These are phyloP conservation scores for Porites lobata DNA, from an alignment of 92 coral and sea anemone species.

Conservation along the genomic window DNA sequence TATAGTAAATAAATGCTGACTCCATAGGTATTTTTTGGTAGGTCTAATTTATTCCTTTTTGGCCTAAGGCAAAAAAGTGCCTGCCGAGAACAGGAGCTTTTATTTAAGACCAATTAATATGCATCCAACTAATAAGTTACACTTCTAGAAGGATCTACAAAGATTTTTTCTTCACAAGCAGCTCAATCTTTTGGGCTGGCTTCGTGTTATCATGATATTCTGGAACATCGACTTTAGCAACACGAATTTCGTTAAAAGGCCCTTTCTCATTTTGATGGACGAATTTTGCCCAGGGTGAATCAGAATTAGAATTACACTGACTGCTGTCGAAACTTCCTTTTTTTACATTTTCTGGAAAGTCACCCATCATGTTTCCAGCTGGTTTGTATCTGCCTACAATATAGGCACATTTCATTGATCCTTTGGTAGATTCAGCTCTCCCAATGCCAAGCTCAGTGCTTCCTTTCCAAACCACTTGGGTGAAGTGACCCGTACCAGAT, in stretches of 20 bases:
- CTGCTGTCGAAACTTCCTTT: conserved; percentile 61
- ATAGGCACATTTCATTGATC: conserved; percentile 64
- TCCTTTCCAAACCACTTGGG: conserved; percentile 48
- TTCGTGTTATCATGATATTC: not conserved
- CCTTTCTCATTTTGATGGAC: not conserved
- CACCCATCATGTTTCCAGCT: conserved; percentile 81
- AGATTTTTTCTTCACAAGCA: too few species aligned
- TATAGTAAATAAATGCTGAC: too few species aligned
- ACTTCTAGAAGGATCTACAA: too few species aligned
- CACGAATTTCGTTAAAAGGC: not conserved
- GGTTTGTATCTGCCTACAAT: conserved; percentile 84
- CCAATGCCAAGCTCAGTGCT: conserved; percentile 74
- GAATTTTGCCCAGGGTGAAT: not conserved
- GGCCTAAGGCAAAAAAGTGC: too few species aligned
- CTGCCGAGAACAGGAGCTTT: too few species aligned
- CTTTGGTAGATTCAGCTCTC: conserved; percentile 54
- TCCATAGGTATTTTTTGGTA: too few species aligned
- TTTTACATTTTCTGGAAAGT: conserved; percentile 38
- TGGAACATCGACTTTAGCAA: not conserved
- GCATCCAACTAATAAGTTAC: too few species aligned
- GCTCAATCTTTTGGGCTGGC: too few species aligned
- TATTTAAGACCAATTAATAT: too few species aligned
- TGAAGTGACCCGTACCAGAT: conserved; percentile 80
- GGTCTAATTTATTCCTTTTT: too few species aligned
- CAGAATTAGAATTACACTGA: conserved; percentile 21